Base-by-base conservation (phyloP, 2,888 invertebrate species). In the Neria commutata region DNA sequence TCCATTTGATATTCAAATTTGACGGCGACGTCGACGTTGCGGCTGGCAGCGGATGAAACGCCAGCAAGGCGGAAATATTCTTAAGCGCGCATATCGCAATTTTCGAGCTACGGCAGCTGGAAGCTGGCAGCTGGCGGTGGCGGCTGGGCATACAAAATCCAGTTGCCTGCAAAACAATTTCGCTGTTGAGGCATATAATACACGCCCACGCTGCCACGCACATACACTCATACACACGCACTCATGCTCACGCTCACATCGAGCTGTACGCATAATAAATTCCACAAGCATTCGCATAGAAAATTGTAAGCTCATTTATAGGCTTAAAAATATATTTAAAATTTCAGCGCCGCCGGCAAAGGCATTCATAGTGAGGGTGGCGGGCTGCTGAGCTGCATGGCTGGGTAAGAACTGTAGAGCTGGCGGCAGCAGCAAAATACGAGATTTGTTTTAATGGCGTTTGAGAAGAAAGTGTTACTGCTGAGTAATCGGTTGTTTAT, bases 301-400 rank as follows among this genome's bases (percentile, higher is more conserved):
- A 77, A 75, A 78, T 78, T 74, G 68, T 78, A 76, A 77, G 77
- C 77, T 73, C 76, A 73, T 77, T 77, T 75, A 74, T 77, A 71
- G 74, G 77, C 78, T 78, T 76, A 78, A 71, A 69, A 67, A 49
- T 54, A 62, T 50, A 40, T 62, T 56, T 63, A 67, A 63, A 70
- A 70, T 66, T 66, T 64, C 64, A 69, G 60, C 64, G 68, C 70
- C 68, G 61, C 64, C 64, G 64, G 67, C 69, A 59, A 67, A 59
- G 56, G 60, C 4, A 60, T 63, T 63, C 58, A 24, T 42, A 54
- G 37, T 24, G 25, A 25, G 17, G 19, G 23, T 26, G 17, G 26
- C 51, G 69, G 69, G 61, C 63, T 63, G 62, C 63, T 60, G 58
- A 42, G 48, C 47, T 48, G 50, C 49, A 67, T 62, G n/a, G n/a